A percentile compares a stretch with the other conserved stretches of the same genome.
Evolutionary conservation across 1,140 invertebrate genomes (phyloP).

Genomic region (Fopius arisanus): DNA sequence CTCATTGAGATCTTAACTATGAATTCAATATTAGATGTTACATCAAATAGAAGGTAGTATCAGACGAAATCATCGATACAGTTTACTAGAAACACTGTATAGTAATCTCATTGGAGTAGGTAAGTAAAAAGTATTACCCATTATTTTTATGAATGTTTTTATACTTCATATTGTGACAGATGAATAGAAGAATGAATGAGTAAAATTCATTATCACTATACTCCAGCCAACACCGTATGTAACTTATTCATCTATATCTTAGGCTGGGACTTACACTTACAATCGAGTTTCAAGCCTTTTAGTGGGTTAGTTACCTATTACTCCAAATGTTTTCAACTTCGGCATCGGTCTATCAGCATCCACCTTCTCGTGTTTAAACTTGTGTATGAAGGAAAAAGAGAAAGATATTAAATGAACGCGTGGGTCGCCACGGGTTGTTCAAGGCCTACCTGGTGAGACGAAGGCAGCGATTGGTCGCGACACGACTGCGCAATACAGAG

Average conservation of each 20-base stretch:
- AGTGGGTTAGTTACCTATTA: slow-evolving; percentile 37
- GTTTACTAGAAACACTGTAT: no score
- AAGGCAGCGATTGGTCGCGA: slow-evolving; percentile 30
- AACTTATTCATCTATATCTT: slow-evolving; percentile 64
- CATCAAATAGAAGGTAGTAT: no score
- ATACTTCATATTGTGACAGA: no score
- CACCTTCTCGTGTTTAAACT: neutral
- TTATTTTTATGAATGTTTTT: no score
- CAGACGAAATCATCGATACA: no score
- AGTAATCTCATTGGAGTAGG: no score
- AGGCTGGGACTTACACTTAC: neutral
- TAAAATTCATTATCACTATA: slow-evolving; percentile 29
- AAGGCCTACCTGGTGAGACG: slow-evolving; percentile 40
- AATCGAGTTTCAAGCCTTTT: neutral
- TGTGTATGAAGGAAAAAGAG: slow-evolving; percentile 14
- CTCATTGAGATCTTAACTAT: no score
- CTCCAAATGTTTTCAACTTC: neutral
- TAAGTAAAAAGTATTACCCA: no score
- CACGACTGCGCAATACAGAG: slow-evolving; percentile 39
- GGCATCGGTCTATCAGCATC: slow-evolving; percentile 1
- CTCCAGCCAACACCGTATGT: slow-evolving; percentile 62
- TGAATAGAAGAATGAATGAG: no score
- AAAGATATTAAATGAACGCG: slow-evolving; percentile 27
- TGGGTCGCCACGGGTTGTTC: slow-evolving; percentile 37
- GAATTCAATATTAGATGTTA: no score